A percentile compares a stretch with the other conserved stretches of the same genome.
Evolutionary conservation across 2,113 vertebrate species (phyloP).

Genomic region (Stigmatopora nigra): DNA sequence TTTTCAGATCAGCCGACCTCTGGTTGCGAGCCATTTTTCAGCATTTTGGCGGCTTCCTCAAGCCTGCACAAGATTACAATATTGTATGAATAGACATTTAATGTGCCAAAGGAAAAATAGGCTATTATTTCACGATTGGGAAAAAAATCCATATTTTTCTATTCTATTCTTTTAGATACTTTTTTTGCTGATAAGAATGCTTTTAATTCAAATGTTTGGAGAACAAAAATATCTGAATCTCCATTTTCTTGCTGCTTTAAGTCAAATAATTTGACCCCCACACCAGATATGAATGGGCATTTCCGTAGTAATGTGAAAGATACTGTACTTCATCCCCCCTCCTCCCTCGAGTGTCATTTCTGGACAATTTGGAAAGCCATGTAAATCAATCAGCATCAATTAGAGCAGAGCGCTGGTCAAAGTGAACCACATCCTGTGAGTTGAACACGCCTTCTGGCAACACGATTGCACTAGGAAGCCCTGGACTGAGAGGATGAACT

Average conservation of each 20-base stretch:
- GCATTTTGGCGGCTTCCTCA: no score
- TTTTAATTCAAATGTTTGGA: no score
- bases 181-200: no score
- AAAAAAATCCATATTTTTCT: no score
- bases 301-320: slow-evolving; percentile 23
- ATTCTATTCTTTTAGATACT: no score
- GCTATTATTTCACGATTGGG: no score
- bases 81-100: no score
- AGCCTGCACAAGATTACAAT: no score
- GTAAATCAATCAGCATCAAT: slow-evolving; percentile 75
- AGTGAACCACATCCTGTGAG: slow-evolving; percentile 66
- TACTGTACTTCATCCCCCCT: slow-evolving; percentile 26
- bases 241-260: no score
- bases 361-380: slow-evolving; percentile 56
- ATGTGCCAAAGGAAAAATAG: no score
- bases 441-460: slow-evolving; percentile 43
- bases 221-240: no score
- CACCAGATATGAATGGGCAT: slow-evolving; percentile 15
- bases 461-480: slow-evolving; percentile 53
- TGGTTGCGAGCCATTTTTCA: no score
- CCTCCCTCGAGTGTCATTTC: slow-evolving; percentile 41
- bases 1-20: neutral
- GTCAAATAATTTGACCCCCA: neutral
- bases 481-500: slow-evolving; percentile 40
- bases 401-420: slow-evolving; percentile 62